Percentiles rank a stretch among this genome's conserved stretches.
phyloP scores from a whole-genome alignment of 2,113 vertebrate species.

The Stegostoma tigrinum region DNA sequence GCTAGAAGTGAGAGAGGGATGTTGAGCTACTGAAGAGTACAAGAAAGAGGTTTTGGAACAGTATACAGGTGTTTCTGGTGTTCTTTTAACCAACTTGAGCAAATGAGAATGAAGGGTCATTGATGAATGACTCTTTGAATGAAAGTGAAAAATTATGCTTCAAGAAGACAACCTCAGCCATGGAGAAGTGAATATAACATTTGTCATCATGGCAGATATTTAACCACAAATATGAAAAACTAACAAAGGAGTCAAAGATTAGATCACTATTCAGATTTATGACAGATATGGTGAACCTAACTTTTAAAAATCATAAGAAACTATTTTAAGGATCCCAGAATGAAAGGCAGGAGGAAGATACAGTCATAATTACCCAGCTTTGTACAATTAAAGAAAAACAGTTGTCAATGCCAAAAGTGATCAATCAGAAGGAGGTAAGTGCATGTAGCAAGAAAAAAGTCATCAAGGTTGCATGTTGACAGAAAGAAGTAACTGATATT shows the following conservation, averaged over 20 bases:
- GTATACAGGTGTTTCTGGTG: not conserved
- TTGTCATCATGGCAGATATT: not conserved
- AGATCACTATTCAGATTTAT: not conserved
- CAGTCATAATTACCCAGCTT: not conserved
- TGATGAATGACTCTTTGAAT: not conserved
- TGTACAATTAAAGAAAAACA: not conserved
- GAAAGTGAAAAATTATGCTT: not conserved
- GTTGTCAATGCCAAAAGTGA: not conserved
- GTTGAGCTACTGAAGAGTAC: not conserved
- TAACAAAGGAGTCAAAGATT: not conserved
- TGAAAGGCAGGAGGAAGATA: not conserved
- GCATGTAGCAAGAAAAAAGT: not conserved
- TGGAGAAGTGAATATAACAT: not conserved
- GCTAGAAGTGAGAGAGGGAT: not conserved
- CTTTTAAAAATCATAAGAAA: not conserved
- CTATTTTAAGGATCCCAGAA: not conserved
- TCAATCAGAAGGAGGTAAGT: not conserved
- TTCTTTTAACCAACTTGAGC: not conserved
- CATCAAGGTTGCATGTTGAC: not conserved
- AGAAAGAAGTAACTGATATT: not conserved
- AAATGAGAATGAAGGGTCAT: not conserved
- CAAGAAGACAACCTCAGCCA: not conserved
- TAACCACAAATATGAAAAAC: not conserved
- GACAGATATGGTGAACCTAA: not conserved
- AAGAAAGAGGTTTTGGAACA: not conserved